Evolutionary conservation across 2,888 invertebrate species (phyloP).

Genomic region (Corythucha ciliata): DNA sequence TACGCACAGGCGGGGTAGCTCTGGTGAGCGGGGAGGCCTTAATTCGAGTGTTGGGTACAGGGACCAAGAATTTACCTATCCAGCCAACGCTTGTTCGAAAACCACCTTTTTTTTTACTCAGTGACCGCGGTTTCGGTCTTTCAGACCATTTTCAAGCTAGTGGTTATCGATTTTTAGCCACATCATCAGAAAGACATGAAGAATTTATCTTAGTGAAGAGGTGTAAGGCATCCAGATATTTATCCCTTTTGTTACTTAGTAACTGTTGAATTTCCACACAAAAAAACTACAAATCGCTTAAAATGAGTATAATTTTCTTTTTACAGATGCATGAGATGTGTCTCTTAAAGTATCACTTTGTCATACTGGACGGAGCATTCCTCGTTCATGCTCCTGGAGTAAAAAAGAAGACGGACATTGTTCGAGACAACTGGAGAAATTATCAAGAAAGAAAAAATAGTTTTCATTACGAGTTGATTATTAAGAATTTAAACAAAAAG

Average conservation of each 20-base stretch:
- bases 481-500: constrained; percentile 25
- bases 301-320: not conserved
- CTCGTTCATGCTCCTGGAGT: constrained; percentile 60
- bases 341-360: constrained; percentile 58
- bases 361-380: constrained; percentile 63
- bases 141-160: too few species aligned
- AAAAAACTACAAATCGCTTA: not conserved
- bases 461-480: constrained; percentile 31
- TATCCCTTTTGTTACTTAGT: not conserved
- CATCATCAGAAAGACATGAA: too few species aligned
- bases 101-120: too few species aligned
- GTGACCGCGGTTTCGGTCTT: too few species aligned
- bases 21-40: too few species aligned
- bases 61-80: too few species aligned
- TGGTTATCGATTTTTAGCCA: too few species aligned
- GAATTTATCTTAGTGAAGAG: too few species aligned
- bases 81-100: too few species aligned
- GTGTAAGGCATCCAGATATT: too few species aligned
- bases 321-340: constrained; percentile 67
- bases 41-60: too few species aligned
- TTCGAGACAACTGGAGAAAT: constrained; percentile 22
- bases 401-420: constrained; percentile 43
- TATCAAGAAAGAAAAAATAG: constrained; percentile 31
- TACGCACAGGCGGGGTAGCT: too few species aligned
- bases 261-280: not conserved